Evolutionary conservation across 2,888 invertebrate species (phyloP), one percentile per base, ranked within the genome.

Genomic region (Hartigia nigra): DNA sequence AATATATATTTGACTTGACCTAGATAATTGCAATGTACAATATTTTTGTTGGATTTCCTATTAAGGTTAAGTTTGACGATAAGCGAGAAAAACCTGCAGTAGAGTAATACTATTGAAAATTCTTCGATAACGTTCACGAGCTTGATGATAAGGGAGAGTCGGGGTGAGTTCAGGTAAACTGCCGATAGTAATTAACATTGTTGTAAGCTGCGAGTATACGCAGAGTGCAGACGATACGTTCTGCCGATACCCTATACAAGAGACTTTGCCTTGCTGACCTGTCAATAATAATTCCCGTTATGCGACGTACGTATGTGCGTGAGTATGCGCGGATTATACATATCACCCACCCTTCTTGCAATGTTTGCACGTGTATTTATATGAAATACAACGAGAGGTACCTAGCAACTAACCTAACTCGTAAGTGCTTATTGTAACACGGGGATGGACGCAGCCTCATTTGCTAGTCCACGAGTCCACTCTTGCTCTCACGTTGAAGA

Each of bases 171-270:
- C 32, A 81, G 78, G 83, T 55, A 84, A 82, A 85, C 85, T 84
- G 85, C 83, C 84, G 84, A 85, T 85, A 85, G 85, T 85, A 84
- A 85, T 85, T 85, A 85, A 85, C 85, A 83, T 81, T 77, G 77
- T 14, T 55, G 80, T 77, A 77, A 31, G 31, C 39, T 23, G 55
- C 23, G 23, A 55, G 23, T 55, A 23, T 55, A 23, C 9, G 55
- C 55, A 55, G 55, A 55, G 23, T 23, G 55, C 23, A 55, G 55
- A 55, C 55, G 55, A 55, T 55, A 55, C 23, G 9, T 55, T 55
- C 9, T 23, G 23, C 23, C 14, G 55, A 9, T 55, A 55, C 23
- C 23, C 23, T 9, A 9, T 55, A 23, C 23, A 80, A 81, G 81
- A 85, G 84, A 86, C 86, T 86, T 86, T 80, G 82, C 85, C 82